Evolutionary conservation across 2,888 invertebrate species (phyloP).

Genomic region (Trachelus troglodyta): DNA sequence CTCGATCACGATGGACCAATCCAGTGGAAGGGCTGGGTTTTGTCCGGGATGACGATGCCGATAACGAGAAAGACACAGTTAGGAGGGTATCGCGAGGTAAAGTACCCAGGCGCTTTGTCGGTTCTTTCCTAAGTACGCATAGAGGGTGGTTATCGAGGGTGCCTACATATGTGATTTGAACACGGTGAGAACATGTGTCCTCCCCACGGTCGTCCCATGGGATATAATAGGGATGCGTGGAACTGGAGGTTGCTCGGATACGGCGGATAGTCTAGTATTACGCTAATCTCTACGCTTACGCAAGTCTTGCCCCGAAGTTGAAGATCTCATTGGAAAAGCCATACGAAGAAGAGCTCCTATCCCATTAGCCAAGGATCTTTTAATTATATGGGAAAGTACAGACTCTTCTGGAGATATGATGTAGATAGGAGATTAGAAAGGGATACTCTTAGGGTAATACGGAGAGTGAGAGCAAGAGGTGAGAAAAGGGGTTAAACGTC

Average conservation of each 20-base stretch:
- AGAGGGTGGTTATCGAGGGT: slow-evolving; percentile 3
- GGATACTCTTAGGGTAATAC: not conserved
- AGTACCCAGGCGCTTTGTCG: not conserved
- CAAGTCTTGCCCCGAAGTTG: not conserved
- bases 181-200: slow-evolving; percentile 23
- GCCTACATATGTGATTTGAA: not conserved
- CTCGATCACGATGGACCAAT: not conserved
- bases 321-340: not conserved
- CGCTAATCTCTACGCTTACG: not conserved
- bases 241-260: slow-evolving; percentile 42
- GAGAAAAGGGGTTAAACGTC: slow-evolving; percentile 29
- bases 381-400: slow-evolving; percentile 64
- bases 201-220: not conserved
- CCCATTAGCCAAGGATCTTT: slow-evolving; percentile 42
- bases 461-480: not conserved
- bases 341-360: not conserved
- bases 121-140: not conserved
- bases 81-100: not conserved
- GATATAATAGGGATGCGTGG: not conserved
- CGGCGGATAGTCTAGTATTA: slow-evolving; percentile 32
- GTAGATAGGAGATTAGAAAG: not conserved
- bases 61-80: not conserved
- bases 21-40: not conserved
- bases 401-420: slow-evolving; percentile 35
- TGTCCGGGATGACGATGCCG: not conserved